Evolutionary conservation across 2,113 vertebrate genomes (phyloP), one percentile per base, ranked within the genome.

Genomic region (human): DNA sequence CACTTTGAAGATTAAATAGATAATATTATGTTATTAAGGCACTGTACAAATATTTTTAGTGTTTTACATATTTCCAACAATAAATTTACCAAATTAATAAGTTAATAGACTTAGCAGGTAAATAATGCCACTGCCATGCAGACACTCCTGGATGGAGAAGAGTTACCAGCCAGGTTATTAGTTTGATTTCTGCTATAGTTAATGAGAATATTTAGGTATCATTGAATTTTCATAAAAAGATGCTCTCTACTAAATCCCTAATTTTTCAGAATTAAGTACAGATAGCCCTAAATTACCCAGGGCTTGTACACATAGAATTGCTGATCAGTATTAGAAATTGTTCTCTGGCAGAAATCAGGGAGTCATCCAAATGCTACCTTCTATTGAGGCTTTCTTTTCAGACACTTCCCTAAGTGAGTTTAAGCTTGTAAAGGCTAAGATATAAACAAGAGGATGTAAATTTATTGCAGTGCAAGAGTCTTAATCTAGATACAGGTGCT

Each of bases 1-100:
- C 20, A 22, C 50, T 93, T 97, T 75, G 40, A 9, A 89, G 73
- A 90, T 86, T 81, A 91, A 97, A 68, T 43, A 73, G 68, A 32
- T 14, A 64, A 64, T 59, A 43, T 23, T 89, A 86, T 73, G n/a
- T 91, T 55, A 93, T 89, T 93, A 66, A 95, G 97, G 81, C 27
- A 70, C 4, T 55, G 32, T 89, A 35, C 27, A 83, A 73, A 48
- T 82, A 92, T 59, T 66, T 66, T 83, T 38, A 76, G 27, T 82
- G 22, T 79, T 30, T 86, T 89, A 79, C 22, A n/a, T 91, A 68
- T 70, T 94, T 35, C 72, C 13, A 38, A 68, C 48, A 78, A 72
- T 89, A 81, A 61, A 22, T 70, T 79, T 50, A 79, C 35, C 73
- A 78, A 23, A 20, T 89, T 45, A 83, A 57, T 76, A 93, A 78